Conservation (phyloP, 2,113 vertebrate species). For the Xiphorhynchus elegans region DNA sequence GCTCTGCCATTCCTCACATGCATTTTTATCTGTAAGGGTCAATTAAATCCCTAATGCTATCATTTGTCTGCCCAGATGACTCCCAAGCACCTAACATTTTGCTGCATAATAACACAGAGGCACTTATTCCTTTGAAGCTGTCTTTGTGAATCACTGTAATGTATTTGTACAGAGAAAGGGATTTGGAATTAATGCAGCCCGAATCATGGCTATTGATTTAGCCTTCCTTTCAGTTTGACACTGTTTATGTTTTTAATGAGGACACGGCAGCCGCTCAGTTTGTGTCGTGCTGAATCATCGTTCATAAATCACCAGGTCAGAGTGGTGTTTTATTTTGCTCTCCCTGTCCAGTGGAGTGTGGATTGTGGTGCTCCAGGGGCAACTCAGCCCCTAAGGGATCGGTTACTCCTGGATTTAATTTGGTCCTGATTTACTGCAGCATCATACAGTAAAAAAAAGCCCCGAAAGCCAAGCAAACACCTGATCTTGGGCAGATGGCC, state of each 20-base stretch:
- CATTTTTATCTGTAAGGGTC: neutral
- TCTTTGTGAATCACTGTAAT: neutral
- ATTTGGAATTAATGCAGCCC: neutral
- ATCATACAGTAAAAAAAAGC: neutral
- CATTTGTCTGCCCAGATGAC: neutral
- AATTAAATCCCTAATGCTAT: conserved; percentile 30
- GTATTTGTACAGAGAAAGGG: neutral
- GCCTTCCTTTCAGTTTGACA: neutral
- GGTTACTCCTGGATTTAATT: conserved; percentile 6
- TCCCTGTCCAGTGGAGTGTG: neutral
- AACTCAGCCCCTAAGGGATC: neutral
- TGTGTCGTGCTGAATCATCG: neutral
- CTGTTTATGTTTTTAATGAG: neutral
- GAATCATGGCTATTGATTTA: neutral
- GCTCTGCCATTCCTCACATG: neutral
- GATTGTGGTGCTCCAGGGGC: neutral
- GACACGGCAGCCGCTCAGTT: accelerated
- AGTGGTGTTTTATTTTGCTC: neutral
- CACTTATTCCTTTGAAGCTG: neutral
- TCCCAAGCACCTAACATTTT: neutral
- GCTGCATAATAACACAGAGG: neutral
- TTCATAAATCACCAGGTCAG: neutral
- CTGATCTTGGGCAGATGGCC: neutral
- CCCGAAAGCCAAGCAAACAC: neutral
- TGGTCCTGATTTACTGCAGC: neutral